Evolutionary conservation across 1,140 invertebrate genomes (phyloP).

Genomic region (Protaetia brevitarsis): DNA sequence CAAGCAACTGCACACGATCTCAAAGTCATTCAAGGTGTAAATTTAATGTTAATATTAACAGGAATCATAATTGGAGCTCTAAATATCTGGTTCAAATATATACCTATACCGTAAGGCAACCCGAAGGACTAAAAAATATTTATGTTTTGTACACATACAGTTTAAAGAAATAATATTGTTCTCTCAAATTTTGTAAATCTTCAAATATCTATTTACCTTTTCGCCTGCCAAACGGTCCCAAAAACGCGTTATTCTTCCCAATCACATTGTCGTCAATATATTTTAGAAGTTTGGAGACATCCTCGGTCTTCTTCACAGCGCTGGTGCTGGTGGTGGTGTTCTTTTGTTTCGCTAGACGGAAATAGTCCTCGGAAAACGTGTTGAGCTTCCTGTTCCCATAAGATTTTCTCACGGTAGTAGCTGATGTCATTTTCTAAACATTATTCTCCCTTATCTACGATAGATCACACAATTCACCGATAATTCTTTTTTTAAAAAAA

Average conservation of each 20-base stretch:
- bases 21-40: too few relatives aligned
- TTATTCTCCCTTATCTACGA: conserved; percentile 22
- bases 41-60: too few relatives aligned
- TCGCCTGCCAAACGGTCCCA: conserved; percentile 75
- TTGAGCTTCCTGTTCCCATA: conserved; percentile 54
- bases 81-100: too few relatives aligned
- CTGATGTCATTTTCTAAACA: conserved; percentile 39
- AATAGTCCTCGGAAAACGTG: conserved; percentile 51
- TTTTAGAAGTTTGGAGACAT: conserved; percentile 65
- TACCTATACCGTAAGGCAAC: too few relatives aligned
- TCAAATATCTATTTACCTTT: conserved; percentile 65
- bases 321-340: conserved; percentile 41
- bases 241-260: conserved; percentile 73
- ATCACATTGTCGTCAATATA: conserved; percentile 79
- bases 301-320: conserved; percentile 58
- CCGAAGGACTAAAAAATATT: too few relatives aligned
- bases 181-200: background rate
- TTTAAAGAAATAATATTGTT: background rate
- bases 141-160: too few relatives aligned
- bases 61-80: too few relatives aligned
- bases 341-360: conserved; percentile 40
- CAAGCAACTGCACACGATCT: too few relatives aligned
- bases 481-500: too few relatives aligned
- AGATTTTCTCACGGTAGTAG: conserved; percentile 48
- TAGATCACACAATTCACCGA: conserved; percentile 10